Evolutionary conservation across 2,113 vertebrate genomes (phyloP), one percentile per base, ranked within the genome.

Genomic region (Pan troglodytes): DNA sequence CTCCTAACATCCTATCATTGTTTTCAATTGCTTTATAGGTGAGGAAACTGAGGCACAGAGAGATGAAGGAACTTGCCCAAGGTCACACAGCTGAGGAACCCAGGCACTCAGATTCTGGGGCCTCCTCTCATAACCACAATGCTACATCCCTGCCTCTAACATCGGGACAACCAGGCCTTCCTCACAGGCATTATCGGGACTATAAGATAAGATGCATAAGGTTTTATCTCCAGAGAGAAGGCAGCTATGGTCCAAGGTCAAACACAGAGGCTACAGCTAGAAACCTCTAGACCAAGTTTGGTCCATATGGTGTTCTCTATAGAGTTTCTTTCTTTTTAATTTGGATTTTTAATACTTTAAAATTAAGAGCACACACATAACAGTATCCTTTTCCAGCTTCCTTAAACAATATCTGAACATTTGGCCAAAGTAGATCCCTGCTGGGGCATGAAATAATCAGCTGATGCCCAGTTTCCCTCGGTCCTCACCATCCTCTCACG

Each of bases 311-410:
- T 43, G 13, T 72, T 79, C 9, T 1, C 22, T 80, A 48, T 48
- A 61, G 40, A 81, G 16, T 35, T 55, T 45, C 43, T 3, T 55
- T 57, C 40, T 13, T 48, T 88, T 89, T n/a, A 27, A 32, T 64
- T 95, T 52, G 45, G 38, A 82, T 82, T 35, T 6, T 67, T 86
- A 78, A 20, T 38, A 76, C 38, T 87, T 94, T 73, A 84, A 90
- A 70, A 90, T 73, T 30, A 81, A 70, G 93, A 91, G 57, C 2
- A 3, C 25, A 13, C 9, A 81, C 18, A 18, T 25, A 76, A 32
- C 30, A 67, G 22, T 80, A 25, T 72, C 22, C 75, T 93, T 23
- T 57, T 35, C 43, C 12, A 89, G 45, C 67, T 93, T 82, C 38
- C 67, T 88, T 68, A 27, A 83, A 45, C 52, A 30, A 75, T 32